These are phyloP conservation scores for Clusia tigrina DNA, from an alignment of 2,888 invertebrate species.

Conservation along the genomic window DNA sequence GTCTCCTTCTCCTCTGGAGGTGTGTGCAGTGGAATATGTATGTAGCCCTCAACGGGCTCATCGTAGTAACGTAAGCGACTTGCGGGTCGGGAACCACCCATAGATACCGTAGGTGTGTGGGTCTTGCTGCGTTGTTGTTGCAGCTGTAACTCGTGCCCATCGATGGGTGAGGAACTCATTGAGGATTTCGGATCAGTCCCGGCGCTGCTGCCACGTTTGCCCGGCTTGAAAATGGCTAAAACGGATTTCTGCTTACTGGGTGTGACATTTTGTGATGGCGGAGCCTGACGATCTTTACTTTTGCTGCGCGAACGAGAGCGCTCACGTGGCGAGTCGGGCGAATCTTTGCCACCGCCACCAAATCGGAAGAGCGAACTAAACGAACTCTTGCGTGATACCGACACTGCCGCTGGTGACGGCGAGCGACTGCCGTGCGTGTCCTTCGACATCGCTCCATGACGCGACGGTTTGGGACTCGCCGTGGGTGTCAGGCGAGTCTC, in stretches of 20 bases:
- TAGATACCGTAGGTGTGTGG: slow-evolving; percentile 62
- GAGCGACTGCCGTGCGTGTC: slow-evolving; percentile 64
- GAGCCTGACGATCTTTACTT: slow-evolving; percentile 70
- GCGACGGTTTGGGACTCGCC: slow-evolving; percentile 66
- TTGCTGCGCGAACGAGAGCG: slow-evolving; percentile 68
- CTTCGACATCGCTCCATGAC: slow-evolving; percentile 49
- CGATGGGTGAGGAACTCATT: slow-evolving; percentile 64
- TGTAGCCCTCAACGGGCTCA: slow-evolving; percentile 70
- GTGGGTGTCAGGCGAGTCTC: slow-evolving; percentile 65
- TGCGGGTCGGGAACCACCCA: slow-evolving; percentile 52
- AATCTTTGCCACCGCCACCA: slow-evolving; percentile 69
- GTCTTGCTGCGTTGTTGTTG: slow-evolving; percentile 63
- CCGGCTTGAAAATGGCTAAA: slow-evolving; percentile 72
- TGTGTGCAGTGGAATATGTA: slow-evolving; percentile 79
- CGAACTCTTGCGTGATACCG: slow-evolving; percentile 79
- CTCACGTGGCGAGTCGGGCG: slow-evolving; percentile 63
- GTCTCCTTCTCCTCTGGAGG: slow-evolving; percentile 72
- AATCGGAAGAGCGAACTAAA: slow-evolving; percentile 77
- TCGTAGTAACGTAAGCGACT: slow-evolving; percentile 70
- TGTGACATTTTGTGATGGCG: slow-evolving; percentile 67
- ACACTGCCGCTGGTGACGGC: slow-evolving; percentile 75
- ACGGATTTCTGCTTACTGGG: slow-evolving; percentile 74
- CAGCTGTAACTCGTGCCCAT: slow-evolving; percentile 39
- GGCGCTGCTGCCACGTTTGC: slow-evolving; percentile 64
- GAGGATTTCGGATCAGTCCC: slow-evolving; percentile 59